Evolutionary conservation across 1,140 invertebrate species (phyloP).

Genomic region (Belonocnema kinseyi): DNA sequence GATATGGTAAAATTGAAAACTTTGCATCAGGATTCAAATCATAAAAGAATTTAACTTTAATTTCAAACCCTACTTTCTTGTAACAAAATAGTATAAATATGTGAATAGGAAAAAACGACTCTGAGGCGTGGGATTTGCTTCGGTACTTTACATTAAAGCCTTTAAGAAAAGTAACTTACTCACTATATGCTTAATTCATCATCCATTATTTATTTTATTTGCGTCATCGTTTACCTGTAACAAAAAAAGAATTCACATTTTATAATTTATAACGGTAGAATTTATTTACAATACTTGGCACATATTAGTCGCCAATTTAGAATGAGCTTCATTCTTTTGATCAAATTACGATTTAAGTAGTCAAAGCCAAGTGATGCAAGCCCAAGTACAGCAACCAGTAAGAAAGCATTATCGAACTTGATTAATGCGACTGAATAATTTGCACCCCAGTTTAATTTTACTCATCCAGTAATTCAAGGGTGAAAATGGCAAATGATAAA

Average conservation of each 20-base stretch:
- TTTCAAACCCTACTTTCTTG: too few species aligned
- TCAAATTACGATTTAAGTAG: not conserved
- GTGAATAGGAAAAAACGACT: too few species aligned
- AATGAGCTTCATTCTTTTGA: not conserved
- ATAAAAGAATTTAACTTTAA: too few species aligned
- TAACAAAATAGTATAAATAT: too few species aligned
- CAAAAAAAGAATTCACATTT: not conserved
- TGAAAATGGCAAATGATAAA: constrained; percentile 13
- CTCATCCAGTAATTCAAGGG: not conserved
- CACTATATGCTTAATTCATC: too few species aligned
- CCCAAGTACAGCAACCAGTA: not conserved
- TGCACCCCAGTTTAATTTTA: not conserved
- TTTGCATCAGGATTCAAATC: too few species aligned
- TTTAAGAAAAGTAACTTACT: too few species aligned
- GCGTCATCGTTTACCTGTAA: constrained; percentile 1
- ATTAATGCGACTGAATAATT: not conserved
- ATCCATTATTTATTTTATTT: too few species aligned
- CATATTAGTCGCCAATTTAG: not conserved
- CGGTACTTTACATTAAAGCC: too few species aligned
- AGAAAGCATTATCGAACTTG: not conserved
- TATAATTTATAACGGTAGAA: too few species aligned
- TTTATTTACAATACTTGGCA: not conserved
- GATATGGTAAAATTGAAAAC: too few species aligned
- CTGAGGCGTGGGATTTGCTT: too few species aligned
- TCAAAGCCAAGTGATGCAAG: not conserved